Evolutionary conservation across 1,140 invertebrate genomes (phyloP), one percentile per base, ranked within the genome.

Genomic region (Aphidius gifuensis): DNA sequence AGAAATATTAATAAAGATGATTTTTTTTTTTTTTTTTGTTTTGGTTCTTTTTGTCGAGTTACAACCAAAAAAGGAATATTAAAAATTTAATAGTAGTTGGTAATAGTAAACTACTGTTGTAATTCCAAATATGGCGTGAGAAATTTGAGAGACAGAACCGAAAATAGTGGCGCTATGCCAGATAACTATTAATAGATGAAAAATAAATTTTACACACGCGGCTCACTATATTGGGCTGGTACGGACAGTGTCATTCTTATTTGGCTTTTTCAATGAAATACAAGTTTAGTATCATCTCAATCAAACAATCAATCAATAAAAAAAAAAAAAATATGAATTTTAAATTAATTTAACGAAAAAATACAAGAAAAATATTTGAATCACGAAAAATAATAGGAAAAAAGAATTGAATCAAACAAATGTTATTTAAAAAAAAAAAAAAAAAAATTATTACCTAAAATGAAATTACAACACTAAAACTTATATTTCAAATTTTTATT

Each of bases 81-180:
- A 2, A 32, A 32, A 32, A 32, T 32, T 32, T 32, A 32, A 32
- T 32, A 32, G 23, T 32, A 32, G 23, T 32, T 32, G 23, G 53
- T 55, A 55, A 43, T 11, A 55, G n/a, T 55, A 55, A 55, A 55
- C 53, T 55, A n/a, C 5, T 11, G 53, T 9, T 65, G 50, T 65
- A 78, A 78, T 75, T 64, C 76, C 75, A 76, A 78, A 78, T 78
- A 78, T 77, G 76, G 75, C 68, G 74, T 77, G 74, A 77, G 76
- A 78, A 78, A 78, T 78, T 77, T 78, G 76, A 78, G 76, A 78
- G 75, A 77, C 55, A 63, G 54, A 58, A 75, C 74, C 71, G 71
- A 78, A 77, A 78, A 78, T 78, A 77, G 75, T 78, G 75, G 74
- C 75, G 70, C 68, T 65, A 71, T 65, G 74, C 74, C 73, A 77